Evolutionary conservation across 2,797 vertebrate species (phyloP).

Genomic region (Premnoplex brunnescens): DNA sequence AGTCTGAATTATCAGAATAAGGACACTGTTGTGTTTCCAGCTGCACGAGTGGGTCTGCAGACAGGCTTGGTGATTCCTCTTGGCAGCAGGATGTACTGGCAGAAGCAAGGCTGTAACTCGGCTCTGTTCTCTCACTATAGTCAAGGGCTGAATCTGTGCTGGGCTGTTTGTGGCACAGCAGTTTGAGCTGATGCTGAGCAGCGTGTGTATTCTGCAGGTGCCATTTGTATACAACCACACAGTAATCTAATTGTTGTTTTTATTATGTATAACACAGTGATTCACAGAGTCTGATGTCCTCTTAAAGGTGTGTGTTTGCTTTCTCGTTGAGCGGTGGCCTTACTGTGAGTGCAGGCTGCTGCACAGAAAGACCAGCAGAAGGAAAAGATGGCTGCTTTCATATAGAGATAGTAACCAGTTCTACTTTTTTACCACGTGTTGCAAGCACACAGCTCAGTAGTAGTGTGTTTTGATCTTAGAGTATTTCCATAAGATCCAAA

Average conservation of each 20-base stretch:
- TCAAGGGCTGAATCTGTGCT: background rate
- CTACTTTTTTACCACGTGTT: background rate
- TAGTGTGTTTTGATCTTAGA: background rate
- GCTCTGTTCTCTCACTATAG: fast-evolving
- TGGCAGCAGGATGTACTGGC: background rate
- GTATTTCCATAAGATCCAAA: background rate
- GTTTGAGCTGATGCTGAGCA: background rate
- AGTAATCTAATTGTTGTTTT: background rate
- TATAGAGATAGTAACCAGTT: background rate
- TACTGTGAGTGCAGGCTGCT: background rate
- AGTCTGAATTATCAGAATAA: background rate
- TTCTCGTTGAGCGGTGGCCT: background rate
- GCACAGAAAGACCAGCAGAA: background rate
- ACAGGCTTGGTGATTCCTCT: background rate
- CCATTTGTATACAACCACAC: fast-evolving
- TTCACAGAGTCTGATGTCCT: background rate
- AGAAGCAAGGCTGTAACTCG: background rate
- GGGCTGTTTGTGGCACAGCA: background rate
- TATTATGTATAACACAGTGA: background rate
- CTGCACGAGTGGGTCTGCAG: background rate
- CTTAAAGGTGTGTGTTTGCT: background rate
- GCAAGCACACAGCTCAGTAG: background rate
- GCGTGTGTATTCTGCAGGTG: background rate
- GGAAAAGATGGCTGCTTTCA: background rate
- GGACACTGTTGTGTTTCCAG: fast-evolving